Conservation (phyloP, 92 coral and sea anemone genomes). For the Diadumene lineata region DNA sequence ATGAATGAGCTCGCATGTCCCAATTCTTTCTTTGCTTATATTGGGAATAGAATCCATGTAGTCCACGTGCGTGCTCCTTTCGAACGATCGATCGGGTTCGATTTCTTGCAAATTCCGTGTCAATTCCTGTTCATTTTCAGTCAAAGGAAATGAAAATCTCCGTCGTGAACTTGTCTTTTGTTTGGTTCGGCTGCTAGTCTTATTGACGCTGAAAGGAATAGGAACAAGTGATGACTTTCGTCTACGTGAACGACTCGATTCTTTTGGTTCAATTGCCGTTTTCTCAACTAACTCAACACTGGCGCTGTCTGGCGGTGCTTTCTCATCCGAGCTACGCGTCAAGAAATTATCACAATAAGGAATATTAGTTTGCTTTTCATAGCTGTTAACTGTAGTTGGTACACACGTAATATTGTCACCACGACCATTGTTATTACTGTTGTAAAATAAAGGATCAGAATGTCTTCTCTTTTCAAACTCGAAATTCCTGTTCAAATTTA, state of each 20-base stretch:
- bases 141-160: conserved; percentile 21
- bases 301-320: neutral
- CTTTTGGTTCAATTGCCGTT: neutral
- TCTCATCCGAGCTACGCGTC: neutral
- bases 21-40: neutral
- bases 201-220: conserved; percentile 19
- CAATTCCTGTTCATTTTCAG: conserved; percentile 4
- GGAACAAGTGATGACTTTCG: conserved; percentile 32
- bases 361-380: neutral
- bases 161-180: conserved; percentile 11
- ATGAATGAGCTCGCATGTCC: neutral
- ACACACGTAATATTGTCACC: neutral
- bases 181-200: neutral
- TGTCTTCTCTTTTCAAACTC: conserved; percentile 28
- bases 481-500: neutral
- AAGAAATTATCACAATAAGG: neutral
- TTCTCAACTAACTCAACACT: neutral
- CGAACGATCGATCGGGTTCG: neutral
- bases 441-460: conserved; percentile 21
- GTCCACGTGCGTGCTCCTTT: neutral
- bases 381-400: neutral
- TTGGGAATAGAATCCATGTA: neutral
- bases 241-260: conserved; percentile 7
- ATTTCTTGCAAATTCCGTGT: neutral
- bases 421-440: neutral